Evolutionary conservation across 2,888 invertebrate species (phyloP).

Genomic region (Fragum whitleyi): DNA sequence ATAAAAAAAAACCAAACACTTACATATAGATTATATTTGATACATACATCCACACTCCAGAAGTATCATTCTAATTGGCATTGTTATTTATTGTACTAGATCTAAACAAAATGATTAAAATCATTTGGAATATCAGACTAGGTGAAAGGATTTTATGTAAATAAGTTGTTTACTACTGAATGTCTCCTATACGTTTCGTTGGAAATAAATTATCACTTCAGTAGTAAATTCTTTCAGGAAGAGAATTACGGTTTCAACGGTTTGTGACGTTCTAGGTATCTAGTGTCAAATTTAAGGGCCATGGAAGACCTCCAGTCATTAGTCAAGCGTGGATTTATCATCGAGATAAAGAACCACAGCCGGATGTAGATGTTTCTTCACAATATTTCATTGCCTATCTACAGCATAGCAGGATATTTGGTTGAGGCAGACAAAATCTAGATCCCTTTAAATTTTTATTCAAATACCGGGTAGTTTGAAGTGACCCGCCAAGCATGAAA

Average conservation of each 20-base stretch:
- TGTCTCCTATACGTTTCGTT: background rate
- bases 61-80: too few species aligned
- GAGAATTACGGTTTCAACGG: conserved; percentile 6
- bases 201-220: background rate
- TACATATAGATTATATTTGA: too few species aligned
- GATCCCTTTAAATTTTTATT: too few species aligned
- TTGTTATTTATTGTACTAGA: too few species aligned
- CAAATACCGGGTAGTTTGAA: too few species aligned
- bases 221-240: background rate
- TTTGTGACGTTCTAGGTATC: background rate
- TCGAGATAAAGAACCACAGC: conserved; percentile 6
- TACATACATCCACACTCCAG: too few species aligned
- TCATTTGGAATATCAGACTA: too few species aligned
- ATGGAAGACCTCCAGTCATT: background rate
- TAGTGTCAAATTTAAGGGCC: conserved; percentile 1
- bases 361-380: conserved; percentile 39
- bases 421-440: background rate
- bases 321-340: background rate
- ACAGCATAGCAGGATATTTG: background rate
- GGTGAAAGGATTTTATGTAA: too few species aligned
- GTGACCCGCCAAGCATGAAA: too few species aligned
- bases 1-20: too few species aligned
- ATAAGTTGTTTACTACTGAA: background rate
- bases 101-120: too few species aligned
- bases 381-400: conserved; percentile 45